These are phyloP conservation scores for Etia nguti DNA, from an alignment of 2,113 vertebrate species.

Conservation along the genomic window DNA sequence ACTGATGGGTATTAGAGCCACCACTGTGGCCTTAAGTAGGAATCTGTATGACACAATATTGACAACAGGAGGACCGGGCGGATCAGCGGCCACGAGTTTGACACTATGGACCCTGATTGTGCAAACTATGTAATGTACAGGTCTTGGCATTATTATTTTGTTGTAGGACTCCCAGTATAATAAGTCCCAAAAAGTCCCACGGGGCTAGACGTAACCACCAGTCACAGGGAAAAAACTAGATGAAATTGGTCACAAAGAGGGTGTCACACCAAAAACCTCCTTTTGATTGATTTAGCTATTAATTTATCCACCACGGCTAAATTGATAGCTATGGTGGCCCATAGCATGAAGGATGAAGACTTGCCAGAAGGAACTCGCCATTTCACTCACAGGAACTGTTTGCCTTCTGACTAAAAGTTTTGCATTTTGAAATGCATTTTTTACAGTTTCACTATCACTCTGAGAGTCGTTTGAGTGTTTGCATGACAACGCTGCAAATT, in stretches of 20 bases:
- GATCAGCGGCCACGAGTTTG: background rate
- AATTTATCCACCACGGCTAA: background rate
- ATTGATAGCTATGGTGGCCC: rapidly evolving
- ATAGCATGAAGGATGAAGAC: background rate
- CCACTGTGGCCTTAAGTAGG: background rate
- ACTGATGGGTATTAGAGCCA: background rate
- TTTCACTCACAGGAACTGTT: background rate
- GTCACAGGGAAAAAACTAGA: rapidly evolving
- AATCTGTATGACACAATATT: background rate
- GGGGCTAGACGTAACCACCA: too few species aligned
- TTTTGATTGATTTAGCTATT: background rate
- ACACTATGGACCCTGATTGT: background rate
- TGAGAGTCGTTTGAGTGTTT: background rate
- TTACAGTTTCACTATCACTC: background rate
- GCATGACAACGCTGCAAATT: too few species aligned
- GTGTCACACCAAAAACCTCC: background rate
- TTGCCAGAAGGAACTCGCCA: rapidly evolving
- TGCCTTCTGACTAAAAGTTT: background rate
- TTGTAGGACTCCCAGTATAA: background rate
- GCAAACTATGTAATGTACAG: background rate
- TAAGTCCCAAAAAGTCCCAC: background rate
- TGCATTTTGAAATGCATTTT: background rate
- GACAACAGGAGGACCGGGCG: background rate
- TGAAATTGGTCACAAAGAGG: background rate
- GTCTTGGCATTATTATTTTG: background rate